Conservation (phyloP, 2,888 invertebrate genomes). For the Cerastoderma edule region DNA sequence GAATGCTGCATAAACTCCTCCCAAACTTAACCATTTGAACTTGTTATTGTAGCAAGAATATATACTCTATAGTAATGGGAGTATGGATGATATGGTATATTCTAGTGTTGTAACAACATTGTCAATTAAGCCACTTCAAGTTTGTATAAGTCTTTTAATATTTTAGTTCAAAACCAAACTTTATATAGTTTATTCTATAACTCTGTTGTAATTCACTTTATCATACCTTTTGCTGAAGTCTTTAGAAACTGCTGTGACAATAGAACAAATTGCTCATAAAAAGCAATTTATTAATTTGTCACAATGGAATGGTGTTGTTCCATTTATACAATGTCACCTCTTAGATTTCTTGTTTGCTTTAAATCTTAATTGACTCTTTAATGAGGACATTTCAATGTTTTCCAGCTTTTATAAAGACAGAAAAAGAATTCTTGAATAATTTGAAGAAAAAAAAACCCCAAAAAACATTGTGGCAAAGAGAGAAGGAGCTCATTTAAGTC, state of each 20-base stretch:
- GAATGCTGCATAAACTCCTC: background rate
- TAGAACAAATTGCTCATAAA: slow-evolving; percentile 10
- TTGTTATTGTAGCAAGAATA: slow-evolving; percentile 37
- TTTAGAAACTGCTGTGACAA: background rate
- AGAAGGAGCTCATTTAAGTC: too few species aligned
- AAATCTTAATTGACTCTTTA: too few species aligned
- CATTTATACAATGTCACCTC: too few species aligned
- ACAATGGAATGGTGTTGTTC: too few species aligned
- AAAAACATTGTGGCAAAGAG: too few species aligned
- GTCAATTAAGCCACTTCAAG: too few species aligned
- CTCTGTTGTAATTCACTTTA: background rate
- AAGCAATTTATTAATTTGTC: background rate
- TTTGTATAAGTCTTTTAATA: background rate
- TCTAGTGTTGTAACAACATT: slow-evolving; percentile 19
- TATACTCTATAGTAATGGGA: slow-evolving; percentile 42
- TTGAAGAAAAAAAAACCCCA: too few species aligned
- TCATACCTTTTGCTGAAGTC: background rate
- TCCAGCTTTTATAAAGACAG: too few species aligned
- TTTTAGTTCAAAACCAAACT: background rate
- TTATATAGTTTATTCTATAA: background rate
- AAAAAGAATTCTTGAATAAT: too few species aligned
- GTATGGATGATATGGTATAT: slow-evolving; percentile 32
- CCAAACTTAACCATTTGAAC: background rate
- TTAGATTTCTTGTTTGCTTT: too few species aligned
- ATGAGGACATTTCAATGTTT: too few species aligned